Evolutionary conservation across 2,113 vertebrate species (phyloP), one percentile per base, ranked within the genome.

Genomic region (Aegypius monachus): DNA sequence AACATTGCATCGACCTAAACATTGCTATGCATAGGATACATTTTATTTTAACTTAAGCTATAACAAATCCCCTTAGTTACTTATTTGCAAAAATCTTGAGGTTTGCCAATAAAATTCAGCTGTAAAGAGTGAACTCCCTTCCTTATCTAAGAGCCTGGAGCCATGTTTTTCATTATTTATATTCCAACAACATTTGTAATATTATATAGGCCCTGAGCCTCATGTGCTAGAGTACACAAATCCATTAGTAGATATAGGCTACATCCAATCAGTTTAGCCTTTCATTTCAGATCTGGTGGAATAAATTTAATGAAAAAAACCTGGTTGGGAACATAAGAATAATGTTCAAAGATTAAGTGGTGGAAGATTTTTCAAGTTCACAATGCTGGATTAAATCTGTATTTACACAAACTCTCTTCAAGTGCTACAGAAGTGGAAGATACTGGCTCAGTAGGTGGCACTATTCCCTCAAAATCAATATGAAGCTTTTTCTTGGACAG

Each of bases 361-460:
- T 20, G 10, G 20, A 62, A 71, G 17, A 50, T 32, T 81, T 95
- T 74, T 81, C 38, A 48, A 56, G 7, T 56, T 84, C 40, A n/a
- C 2, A 42, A 6, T 0, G 0, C 23, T 52, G 23, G 17, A 47
- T 45, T 68, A 61, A 26, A 40, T 47, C 34, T 65, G 3, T n/a
- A 9, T 42, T 82, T 70, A 63, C 1, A 0, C 11, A 8, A 75
- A 38, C 5, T n/a, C 6, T 62, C 13, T 59, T 62, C 4, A 58
- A 29, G 50, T 48, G 42, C 32, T 29, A 12, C 4, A 78, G 71
- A 48, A 93, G 31, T 29, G 48, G 27, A 67, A 87, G 40, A 21
- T 4, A 2, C 1, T 95, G 40, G 16, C 62, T 96, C 97, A 93
- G 94, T 53, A 97, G 94, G 81, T 97, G 96, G 95, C 95, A 87